phyloP scores from a whole-genome alignment of 1,140 invertebrate genomes.

The Venustaconcha ellipsiformis region DNA sequence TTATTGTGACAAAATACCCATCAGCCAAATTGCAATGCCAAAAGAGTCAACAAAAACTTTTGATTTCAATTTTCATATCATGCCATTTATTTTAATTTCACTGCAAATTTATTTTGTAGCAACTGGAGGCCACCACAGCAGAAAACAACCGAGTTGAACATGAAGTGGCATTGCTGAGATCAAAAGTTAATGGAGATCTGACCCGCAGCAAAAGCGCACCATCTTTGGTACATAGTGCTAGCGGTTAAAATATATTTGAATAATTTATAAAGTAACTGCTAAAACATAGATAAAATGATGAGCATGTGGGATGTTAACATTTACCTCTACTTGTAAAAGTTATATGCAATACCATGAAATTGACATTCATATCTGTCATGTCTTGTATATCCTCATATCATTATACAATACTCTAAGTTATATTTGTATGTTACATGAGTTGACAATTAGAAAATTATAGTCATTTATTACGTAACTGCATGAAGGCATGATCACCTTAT shows the following conservation, averaged over 20 bases:
- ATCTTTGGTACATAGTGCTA: conserved; percentile 49
- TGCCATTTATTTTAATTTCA: no score
- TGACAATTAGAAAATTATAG: no score
- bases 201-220: conserved; percentile 61
- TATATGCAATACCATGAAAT: background rate
- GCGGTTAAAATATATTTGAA: background rate
- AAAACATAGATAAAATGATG: background rate
- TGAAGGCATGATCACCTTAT: no score
- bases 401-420: no score
- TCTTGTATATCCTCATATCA: background rate
- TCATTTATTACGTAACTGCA: no score
- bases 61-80: no score
- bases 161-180: conserved; percentile 84
- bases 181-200: conserved; percentile 82
- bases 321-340: background rate
- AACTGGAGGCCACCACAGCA: conserved; percentile 89
- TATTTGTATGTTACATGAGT: no score
- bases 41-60: no score
- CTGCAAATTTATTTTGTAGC: conserved; percentile 71
- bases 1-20: no score
- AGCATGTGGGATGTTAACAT: background rate
- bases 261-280: background rate
- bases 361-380: background rate
- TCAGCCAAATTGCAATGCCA: no score
- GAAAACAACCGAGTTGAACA: conserved; percentile 90